Evolutionary conservation across 2,113 vertebrate species (phyloP).

Genomic region (Anhinga anhinga): DNA sequence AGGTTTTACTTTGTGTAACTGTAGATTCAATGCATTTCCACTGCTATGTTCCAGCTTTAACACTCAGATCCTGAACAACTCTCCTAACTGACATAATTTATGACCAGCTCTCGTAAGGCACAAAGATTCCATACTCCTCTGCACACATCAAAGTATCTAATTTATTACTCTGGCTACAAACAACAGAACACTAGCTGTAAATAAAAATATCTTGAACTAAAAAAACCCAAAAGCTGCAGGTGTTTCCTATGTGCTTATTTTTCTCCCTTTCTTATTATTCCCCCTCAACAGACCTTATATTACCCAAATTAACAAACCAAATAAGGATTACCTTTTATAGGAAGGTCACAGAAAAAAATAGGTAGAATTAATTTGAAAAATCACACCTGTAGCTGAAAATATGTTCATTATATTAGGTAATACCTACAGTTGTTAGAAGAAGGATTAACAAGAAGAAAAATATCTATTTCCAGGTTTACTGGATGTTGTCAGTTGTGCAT

Average conservation of each 20-base stretch:
- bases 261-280: neutral
- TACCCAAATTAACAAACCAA: neutral
- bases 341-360: neutral
- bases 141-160: conserved; percentile 59
- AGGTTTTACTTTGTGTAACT: conserved; percentile 36
- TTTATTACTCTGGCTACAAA: conserved; percentile 55
- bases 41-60: neutral
- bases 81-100: conserved; percentile 34
- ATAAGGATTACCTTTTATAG: neutral
- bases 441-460: neutral
- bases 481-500: neutral
- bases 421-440: neutral
- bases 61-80: conserved; percentile 24
- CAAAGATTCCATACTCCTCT: conserved; percentile 57
- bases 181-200: conserved; percentile 57
- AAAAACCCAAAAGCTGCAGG: neutral
- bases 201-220: conserved; percentile 15
- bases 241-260: conserved; percentile 15
- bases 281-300: neutral
- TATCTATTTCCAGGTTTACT: neutral
- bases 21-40: conserved; percentile 47
- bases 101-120: conserved; percentile 38
- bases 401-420: neutral
- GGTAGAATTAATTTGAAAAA: neutral
- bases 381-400: neutral